Percentiles rank a stretch among this genome's conserved stretches.
Evolutionary conservation across 2,113 vertebrate species (phyloP).

Genomic region (Callocephalon fimbriatum): DNA sequence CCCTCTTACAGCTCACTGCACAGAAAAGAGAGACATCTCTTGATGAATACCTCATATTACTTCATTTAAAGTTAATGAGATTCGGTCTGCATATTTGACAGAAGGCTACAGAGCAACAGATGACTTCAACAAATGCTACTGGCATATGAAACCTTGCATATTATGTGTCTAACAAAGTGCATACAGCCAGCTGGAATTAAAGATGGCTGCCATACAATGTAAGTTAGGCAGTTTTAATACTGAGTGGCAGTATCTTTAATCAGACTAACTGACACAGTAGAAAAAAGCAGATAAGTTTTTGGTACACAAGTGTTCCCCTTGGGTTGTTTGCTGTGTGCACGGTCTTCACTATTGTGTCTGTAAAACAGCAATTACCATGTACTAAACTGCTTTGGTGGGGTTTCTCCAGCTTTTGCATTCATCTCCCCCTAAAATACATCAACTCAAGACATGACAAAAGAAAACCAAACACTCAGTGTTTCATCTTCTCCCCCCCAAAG

Average conservation of each 20-base stretch:
- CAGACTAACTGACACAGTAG: neutral
- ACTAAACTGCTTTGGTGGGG: neutral
- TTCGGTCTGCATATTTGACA: neutral
- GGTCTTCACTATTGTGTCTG: neutral
- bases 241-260: neutral
- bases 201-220: fast-evolving
- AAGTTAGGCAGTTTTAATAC: neutral
- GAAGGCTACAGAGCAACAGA: neutral
- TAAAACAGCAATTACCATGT: neutral
- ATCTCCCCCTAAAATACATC: neutral
- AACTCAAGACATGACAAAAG: neutral
- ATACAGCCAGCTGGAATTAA: neutral
- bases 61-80: conserved; percentile 28
- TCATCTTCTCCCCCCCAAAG: neutral
- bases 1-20: neutral
- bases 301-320: neutral
- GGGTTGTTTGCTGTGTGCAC: neutral
- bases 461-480: neutral
- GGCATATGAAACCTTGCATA: neutral
- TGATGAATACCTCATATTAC: neutral
- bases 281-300: neutral
- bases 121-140: neutral
- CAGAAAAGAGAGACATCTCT: neutral
- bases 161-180: neutral
- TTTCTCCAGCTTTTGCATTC: neutral